phyloP scores from a whole-genome alignment of 2,888 invertebrate genomes.

The Andrena trimmerana region DNA sequence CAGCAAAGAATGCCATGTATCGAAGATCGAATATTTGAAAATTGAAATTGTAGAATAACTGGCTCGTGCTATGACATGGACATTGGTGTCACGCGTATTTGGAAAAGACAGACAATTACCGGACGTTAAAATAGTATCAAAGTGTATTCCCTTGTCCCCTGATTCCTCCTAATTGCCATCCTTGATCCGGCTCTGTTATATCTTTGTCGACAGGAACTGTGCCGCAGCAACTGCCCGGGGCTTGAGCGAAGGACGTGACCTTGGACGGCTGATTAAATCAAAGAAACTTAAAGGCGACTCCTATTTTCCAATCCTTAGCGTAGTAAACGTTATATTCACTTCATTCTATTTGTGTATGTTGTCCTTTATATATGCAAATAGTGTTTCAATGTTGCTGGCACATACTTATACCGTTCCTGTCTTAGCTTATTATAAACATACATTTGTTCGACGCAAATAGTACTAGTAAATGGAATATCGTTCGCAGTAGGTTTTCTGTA shows the following conservation, averaged over 20 bases:
- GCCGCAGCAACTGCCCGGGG: not conserved
- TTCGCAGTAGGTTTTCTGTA: not conserved
- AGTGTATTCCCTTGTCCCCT: slow-evolving; percentile 48
- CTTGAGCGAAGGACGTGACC: not conserved
- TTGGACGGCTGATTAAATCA: slow-evolving; percentile 43
- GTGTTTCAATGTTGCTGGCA: not conserved
- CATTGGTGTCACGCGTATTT: slow-evolving; percentile 46
- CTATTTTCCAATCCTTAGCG: slow-evolving; percentile 20
- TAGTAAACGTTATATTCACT: not conserved
- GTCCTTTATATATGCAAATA: not conserved
- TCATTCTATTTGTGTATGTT: not conserved
- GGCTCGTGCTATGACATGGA: slow-evolving; percentile 43
- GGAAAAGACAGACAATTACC: slow-evolving; percentile 45
- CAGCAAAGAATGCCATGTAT: slow-evolving; percentile 16
- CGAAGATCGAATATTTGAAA: slow-evolving; percentile 25
- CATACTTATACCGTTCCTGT: not conserved
- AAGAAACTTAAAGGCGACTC: slow-evolving; percentile 56
- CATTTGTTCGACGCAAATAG: not conserved
- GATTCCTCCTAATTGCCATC: slow-evolving; percentile 40
- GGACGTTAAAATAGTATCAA: slow-evolving; percentile 49
- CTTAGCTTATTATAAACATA: not conserved
- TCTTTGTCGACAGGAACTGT: slow-evolving; percentile 56
- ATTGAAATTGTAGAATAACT: slow-evolving; percentile 47
- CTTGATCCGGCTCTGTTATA: slow-evolving; percentile 30
- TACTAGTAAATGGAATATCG: too few relatives aligned